Evolutionary conservation across 2,797 vertebrate genomes (phyloP).

Genomic region (Cynopterus sphinx): DNA sequence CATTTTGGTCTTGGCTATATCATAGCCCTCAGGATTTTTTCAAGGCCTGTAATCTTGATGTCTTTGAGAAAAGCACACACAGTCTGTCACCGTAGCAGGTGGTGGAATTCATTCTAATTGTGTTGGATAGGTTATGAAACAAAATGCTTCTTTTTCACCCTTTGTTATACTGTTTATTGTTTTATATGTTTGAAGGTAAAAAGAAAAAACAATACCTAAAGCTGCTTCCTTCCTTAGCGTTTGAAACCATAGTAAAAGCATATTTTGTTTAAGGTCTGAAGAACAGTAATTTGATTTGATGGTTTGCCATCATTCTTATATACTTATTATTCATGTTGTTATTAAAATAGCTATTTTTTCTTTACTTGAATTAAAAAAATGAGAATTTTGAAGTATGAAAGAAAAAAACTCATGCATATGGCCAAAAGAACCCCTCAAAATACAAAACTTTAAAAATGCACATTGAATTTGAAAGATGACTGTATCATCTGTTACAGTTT

Average conservation of each 20-base stretch:
- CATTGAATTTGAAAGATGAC: slow-evolving; percentile 26
- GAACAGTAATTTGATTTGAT: background rate
- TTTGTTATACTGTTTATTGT: background rate
- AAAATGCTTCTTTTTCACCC: background rate
- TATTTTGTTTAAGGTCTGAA: background rate
- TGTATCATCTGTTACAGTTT: background rate
- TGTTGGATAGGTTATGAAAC: background rate
- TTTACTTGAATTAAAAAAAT: background rate
- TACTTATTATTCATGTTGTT: background rate
- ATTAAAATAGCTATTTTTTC: background rate
- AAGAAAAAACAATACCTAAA: background rate
- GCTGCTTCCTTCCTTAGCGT: background rate
- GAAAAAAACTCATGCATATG: background rate
- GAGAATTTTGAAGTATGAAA: background rate
- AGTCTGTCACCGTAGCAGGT: background rate
- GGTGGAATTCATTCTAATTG: slow-evolving; percentile 6
- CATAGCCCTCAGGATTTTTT: background rate
- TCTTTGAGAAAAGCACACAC: background rate
- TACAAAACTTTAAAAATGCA: background rate
- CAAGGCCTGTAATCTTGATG: background rate
- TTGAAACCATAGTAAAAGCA: background rate
- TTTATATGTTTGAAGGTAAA: slow-evolving; percentile 40
- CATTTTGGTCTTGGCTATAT: background rate
- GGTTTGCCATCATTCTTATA: background rate
- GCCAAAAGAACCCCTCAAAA: background rate